Base-by-base conservation (phyloP, 2,888 invertebrate species). In the Thera britannica region DNA sequence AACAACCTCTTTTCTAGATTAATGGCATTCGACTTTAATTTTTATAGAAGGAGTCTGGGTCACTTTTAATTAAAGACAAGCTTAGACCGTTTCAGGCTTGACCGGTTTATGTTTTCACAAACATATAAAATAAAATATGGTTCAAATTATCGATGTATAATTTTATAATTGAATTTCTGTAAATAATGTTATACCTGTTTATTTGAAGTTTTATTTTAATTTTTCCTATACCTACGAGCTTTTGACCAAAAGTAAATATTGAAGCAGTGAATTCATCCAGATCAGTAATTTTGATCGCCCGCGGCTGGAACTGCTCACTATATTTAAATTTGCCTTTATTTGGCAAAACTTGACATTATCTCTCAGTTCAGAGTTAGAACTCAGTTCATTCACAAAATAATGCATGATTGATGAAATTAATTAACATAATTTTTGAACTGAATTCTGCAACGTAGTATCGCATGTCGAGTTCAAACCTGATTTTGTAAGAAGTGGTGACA, bases 211-310 rank as follows among this genome's bases (percentile, higher is more conserved):
- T 46, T 46, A 5, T 9, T 46, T 9, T 46, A 9, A 46, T 9
- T 51, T 51, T 51, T 12, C 7, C 12, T 23, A 6, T 6, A 5
- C 11, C 51, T 7, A 46, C 9, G 9, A 51, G 23, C 51, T 23
- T 11, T 4, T 48, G 48, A 8, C 6, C 12, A 23, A 51, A 12
- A 6, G 23, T 51, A 12, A 12, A 51, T 51, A 51, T 51, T 51
- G 23, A 12, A 51, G 2, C 5, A 6, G 23, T 23, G 51, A 51
- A 51, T 51, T 23, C 11, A 23, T 23, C 49, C 51, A 7, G 51
- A 51, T 51, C 51, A 51, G 11, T 51, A 12, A 51, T 51, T 51
- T 51, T 51, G 51, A 51, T 23, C 7, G 51, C 51, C 51, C 51
- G 6, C 5, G 51, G 51, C 51, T 51, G 12, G 23, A 23, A 5